Evolutionary conservation across 2,797 vertebrate species (phyloP), one percentile per base, ranked within the genome.

Genomic region (Netta rufina): DNA sequence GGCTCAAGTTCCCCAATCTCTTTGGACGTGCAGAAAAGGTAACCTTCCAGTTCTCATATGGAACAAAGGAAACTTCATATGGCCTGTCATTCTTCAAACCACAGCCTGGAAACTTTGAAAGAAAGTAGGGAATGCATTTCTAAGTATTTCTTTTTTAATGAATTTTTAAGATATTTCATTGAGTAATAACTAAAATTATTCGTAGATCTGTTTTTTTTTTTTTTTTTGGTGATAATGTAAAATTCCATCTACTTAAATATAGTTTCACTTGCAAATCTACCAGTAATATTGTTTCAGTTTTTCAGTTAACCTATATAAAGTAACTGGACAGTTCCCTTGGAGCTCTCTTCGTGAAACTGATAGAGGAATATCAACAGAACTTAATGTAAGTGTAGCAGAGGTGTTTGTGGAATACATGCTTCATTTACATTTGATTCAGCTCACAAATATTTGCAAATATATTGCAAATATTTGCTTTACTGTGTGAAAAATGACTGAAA

Each of bases 31-130:
- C 99, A 27, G 99, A 99, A 94, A 99, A 99, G 93, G 98, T 99
- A 79, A 99, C 99, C 57, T 99, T 99, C 95, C 99, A 99, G 98
- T 99, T 99, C 96, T 99, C 99, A n/a, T 99, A 99, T 0, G 99
- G 99, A 66, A 99, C 99, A 30, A 99, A 99, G 96, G 99, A 99
- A 96, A 99, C 99, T 1, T 99, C 99, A 0, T 99, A 99, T 0
- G 99, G 99, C 87, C 96, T 99, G 61, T 99, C 99, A 10, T 98
- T 99, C 98, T 99, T 99, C 97, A 99, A 99, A 95, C 99, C 99
- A 8, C 99, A 98, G 96, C 98, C 98, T 0, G 99, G 99, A 77
- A 98, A 97, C 97, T 99, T 99, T 60, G 99, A 99, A 83, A 98
- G 98, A 98, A 99, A 99, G 99, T 99, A 98, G 70, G 98, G 74